Percentiles rank a stretch among this genome's conserved stretches.
Conservation (phyloP, 2,888 invertebrate species). For the Eugnorisma glareosa region DNA sequence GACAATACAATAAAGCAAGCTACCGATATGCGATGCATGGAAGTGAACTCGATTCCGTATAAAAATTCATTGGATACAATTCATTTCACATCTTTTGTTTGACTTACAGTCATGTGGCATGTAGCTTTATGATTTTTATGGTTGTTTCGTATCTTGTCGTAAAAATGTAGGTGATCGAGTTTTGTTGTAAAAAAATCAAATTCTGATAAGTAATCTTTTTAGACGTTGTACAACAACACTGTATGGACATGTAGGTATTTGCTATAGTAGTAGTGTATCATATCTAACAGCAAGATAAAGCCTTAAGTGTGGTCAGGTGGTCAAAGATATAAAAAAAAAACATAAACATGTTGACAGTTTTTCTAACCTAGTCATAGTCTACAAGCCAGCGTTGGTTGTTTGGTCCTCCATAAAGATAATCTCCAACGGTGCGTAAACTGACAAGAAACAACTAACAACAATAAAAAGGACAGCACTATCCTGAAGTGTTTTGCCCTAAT, state of each 20-base stretch:
- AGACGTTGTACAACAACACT: not conserved
- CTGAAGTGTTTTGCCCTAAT: slow-evolving; percentile 58
- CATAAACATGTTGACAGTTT: not conserved
- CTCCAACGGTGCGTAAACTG: slow-evolving; percentile 22
- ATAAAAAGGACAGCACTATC: slow-evolving; percentile 46
- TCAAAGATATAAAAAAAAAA: not conserved
- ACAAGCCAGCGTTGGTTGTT: not conserved
- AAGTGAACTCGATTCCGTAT: slow-evolving; percentile 65
- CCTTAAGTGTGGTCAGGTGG: not conserved
- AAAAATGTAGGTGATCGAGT: slow-evolving; percentile 43
- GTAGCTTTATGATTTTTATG: slow-evolving; percentile 39
- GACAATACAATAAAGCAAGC: slow-evolving; percentile 60
- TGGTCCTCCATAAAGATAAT: slow-evolving; percentile 31
- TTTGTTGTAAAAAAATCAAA: slow-evolving; percentile 26
- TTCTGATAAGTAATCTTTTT: slow-evolving; percentile 35
- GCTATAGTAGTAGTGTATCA: not conserved
- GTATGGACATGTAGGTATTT: not conserved
- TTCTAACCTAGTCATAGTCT: not conserved
- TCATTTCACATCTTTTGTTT: slow-evolving; percentile 70
- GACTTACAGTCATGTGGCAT: slow-evolving; percentile 61
- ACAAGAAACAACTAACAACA: slow-evolving; percentile 37
- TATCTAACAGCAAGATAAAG: not conserved
- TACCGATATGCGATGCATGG: slow-evolving; percentile 55
- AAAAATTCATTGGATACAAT: slow-evolving; percentile 73
- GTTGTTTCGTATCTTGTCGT: slow-evolving; percentile 41